Base-by-base conservation (phyloP, 2,797 vertebrate species). In the Todus mexicanus region DNA sequence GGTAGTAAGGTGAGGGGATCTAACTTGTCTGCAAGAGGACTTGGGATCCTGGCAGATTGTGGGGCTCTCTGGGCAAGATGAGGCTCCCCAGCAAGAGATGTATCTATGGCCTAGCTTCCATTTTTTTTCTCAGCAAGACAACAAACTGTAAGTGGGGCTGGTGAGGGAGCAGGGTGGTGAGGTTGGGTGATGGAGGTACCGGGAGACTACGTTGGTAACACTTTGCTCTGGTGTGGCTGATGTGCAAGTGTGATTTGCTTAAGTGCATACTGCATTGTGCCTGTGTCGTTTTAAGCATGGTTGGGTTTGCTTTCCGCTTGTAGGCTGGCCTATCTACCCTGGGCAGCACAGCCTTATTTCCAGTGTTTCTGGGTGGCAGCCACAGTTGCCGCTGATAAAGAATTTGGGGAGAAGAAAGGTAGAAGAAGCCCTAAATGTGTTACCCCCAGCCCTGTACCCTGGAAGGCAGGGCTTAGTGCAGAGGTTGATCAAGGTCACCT, bases 241-340 rank as follows among this genome's bases (percentile, higher is more conserved):
- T 16, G 40, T 11, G 35, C 6, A 11, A 21, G 43, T 4, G 12
- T n/a, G 20, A 23, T 33, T 78, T 48, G 18, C 16, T n/a, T 29
- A 48, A 64, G 7, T 5, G 7, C 0, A 0, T 17, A 15, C 14
- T 48, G 35, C 53, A 21, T 33, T 38, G 13, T 12, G 54, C 21
- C 40, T 50, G n/a, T 2, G 2, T 15, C 0, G 0, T 51, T 81
- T 12, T 72, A 42, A 66, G 27, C 11, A 5, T 1, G 0, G 57
- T 2, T 47, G 29, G 17, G 16, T 37, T 89, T 72, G n/a, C 16
- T 56, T 45, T 63, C 22, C 0, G 1, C 15, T 47, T 51, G 38
- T 38, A 23, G 43, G 7, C 9, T 72, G 42, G 13, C 4, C 57
- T 37, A 9, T 48, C 23, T 23, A 7, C 26, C 11, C 20, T 8